These are phyloP conservation scores for Drosophila prostipennis DNA, from an alignment of 2,888 invertebrate species.

Conservation along the genomic window DNA sequence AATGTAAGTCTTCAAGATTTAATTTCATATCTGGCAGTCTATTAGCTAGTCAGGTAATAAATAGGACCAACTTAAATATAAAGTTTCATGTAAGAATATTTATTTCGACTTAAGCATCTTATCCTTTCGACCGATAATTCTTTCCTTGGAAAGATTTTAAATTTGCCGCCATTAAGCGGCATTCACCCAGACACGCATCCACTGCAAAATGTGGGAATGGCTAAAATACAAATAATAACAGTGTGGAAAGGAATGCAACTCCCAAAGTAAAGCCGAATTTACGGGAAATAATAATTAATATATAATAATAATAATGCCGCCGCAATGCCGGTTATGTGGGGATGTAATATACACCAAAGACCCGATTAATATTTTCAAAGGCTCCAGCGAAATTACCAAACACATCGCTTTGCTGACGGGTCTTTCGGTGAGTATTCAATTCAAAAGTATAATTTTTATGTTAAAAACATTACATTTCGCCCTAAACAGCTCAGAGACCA, in stretches of 20 bases:
- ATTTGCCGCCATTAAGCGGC: background rate
- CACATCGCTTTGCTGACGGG: constrained; percentile 47
- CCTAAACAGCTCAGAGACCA: constrained; percentile 33
- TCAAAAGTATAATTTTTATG: background rate
- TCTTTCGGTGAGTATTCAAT: constrained; percentile 33
- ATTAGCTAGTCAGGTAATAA: too few relatives aligned
- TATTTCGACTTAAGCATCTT: too few relatives aligned
- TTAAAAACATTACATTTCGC: background rate
- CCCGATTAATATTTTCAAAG: constrained; percentile 27
- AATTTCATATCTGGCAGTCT: background rate
- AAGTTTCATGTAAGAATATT: too few relatives aligned
- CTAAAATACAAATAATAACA: background rate
- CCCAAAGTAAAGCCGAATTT: background rate
- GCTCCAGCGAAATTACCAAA: constrained; percentile 11
- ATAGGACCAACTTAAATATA: too few relatives aligned
- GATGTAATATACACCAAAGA: constrained; percentile 12
- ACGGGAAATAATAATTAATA: background rate
- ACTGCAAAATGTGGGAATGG: background rate
- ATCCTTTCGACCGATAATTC: too few relatives aligned
- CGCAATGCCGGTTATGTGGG: constrained; percentile 48
- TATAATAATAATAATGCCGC: constrained; percentile 25
- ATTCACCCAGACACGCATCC: background rate
- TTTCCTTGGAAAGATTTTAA: background rate
- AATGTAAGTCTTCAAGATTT: too few relatives aligned
- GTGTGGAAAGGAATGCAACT: background rate